These are phyloP conservation scores for Druon quercuslanigerum DNA, from an alignment of 1,140 invertebrate species.

Conservation along the genomic window DNA sequence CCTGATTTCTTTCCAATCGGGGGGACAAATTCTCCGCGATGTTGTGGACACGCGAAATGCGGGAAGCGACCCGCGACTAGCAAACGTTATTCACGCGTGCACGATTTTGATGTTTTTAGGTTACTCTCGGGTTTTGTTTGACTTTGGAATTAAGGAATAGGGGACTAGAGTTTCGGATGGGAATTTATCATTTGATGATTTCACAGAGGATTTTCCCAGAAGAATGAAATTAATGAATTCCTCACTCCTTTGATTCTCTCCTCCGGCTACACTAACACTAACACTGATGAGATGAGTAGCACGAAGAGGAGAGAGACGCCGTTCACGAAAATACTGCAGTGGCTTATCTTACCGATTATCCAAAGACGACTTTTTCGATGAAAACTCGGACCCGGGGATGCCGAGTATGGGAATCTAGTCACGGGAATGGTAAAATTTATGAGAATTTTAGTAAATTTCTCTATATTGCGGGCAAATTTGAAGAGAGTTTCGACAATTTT, in stretches of 20 bases:
- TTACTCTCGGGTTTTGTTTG: neutral
- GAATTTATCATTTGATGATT: neutral
- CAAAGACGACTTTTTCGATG: no score
- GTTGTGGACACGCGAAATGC: neutral
- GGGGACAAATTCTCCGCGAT: neutral
- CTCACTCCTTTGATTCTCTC: neutral
- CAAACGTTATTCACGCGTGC: neutral
- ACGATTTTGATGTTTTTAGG: neutral
- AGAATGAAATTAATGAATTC: neutral
- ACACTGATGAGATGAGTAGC: neutral
- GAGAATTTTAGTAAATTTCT: no score
- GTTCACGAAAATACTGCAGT: slow-evolving; percentile 9
- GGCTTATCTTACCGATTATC: neutral
- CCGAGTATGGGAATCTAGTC: no score
- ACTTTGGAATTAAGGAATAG: no score
- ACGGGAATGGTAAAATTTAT: no score
- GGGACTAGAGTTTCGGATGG: neutral
- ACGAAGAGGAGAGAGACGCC: slow-evolving; percentile 12
- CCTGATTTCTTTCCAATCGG: slow-evolving; percentile 5
- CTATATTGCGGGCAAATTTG: no score
- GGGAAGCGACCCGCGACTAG: neutral
- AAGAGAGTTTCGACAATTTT: no score
- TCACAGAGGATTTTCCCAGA: neutral
- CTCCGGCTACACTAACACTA: slow-evolving; percentile 11
- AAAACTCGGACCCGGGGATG: no score